Evolutionary conservation across 2,797 vertebrate genomes (phyloP).

Genomic region (Pseudocheirus occidentalis): DNA sequence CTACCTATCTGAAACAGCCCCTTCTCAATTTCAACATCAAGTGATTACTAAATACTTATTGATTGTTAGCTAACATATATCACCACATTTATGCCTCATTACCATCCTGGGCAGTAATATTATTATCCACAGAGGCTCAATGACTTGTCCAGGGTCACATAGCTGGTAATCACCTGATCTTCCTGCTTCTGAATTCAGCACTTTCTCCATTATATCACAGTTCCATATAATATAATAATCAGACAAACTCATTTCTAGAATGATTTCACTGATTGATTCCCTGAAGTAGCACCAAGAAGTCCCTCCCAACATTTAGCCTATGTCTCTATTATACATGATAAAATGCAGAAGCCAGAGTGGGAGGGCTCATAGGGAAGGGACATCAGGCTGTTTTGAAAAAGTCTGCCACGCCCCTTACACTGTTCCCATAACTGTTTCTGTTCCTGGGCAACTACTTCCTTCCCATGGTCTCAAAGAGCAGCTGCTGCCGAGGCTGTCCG

Average conservation of each 20-base stretch:
- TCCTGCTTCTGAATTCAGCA: background rate
- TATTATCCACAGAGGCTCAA: background rate
- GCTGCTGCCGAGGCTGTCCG: background rate
- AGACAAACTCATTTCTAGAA: background rate
- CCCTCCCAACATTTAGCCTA: conserved; percentile 8
- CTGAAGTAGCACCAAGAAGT: background rate
- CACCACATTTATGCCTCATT: background rate
- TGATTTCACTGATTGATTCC: background rate
- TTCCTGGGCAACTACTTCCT: background rate
- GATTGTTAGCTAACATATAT: background rate
- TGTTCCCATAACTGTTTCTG: background rate
- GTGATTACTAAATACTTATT: background rate
- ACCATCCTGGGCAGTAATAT: background rate
- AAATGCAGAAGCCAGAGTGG: background rate
- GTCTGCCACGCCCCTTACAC: background rate
- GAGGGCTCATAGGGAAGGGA: background rate
- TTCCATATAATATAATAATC: background rate
- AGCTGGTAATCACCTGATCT: background rate
- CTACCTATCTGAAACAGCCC: background rate
- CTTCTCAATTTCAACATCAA: background rate
- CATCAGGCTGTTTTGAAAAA: background rate
- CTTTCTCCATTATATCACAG: background rate
- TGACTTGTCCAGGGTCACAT: background rate
- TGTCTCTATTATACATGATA: background rate
- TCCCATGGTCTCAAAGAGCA: conserved; percentile 4